Conservation (phyloP, 64 coral and sea anemone genomes). For the Dendrophyllia cribrosa region DNA sequence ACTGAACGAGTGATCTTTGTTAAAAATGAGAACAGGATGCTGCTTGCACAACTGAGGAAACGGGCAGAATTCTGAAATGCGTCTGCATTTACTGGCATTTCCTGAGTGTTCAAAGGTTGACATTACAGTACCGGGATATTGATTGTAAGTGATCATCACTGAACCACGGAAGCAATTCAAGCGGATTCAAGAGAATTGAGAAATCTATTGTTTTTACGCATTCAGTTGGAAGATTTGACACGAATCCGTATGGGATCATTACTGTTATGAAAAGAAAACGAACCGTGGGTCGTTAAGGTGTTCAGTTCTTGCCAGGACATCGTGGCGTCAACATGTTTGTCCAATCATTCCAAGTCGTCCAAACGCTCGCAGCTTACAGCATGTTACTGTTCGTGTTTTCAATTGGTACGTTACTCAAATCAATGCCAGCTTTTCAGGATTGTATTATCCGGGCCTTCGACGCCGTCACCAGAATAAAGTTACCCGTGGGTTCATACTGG, state of each 20-base stretch:
- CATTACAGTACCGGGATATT: conserved; percentile 28
- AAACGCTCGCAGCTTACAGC: conserved; percentile 19
- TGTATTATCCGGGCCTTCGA: conserved; percentile 23
- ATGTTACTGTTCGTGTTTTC: conserved; percentile 38
- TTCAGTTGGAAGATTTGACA: conserved; percentile 8
- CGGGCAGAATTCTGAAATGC: not conserved
- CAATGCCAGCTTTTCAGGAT: not conserved
- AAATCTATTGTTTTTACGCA: conserved; percentile 23
- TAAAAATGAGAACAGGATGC: not conserved
- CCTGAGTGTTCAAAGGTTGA: conserved; percentile 24
- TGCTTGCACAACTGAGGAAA: not conserved
- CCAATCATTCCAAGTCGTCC: not conserved
- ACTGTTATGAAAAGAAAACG: conserved; percentile 8
- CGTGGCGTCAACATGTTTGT: conserved; percentile 13
- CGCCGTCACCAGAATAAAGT: conserved; percentile 12
- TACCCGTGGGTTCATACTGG: conserved; percentile 40
- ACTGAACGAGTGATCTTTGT: not conserved
- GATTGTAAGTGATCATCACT: conserved; percentile 6
- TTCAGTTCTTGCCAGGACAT: not conserved
- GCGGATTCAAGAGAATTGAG: conserved; percentile 32
- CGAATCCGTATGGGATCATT: conserved; percentile 22
- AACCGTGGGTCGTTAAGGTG: not conserved
- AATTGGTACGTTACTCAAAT: conserved; percentile 27
- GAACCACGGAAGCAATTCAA: not conserved
- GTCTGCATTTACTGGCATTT: not conserved